phyloP scores from a whole-genome alignment of 2,113 vertebrate species.

The Notothenia coriiceps region DNA sequence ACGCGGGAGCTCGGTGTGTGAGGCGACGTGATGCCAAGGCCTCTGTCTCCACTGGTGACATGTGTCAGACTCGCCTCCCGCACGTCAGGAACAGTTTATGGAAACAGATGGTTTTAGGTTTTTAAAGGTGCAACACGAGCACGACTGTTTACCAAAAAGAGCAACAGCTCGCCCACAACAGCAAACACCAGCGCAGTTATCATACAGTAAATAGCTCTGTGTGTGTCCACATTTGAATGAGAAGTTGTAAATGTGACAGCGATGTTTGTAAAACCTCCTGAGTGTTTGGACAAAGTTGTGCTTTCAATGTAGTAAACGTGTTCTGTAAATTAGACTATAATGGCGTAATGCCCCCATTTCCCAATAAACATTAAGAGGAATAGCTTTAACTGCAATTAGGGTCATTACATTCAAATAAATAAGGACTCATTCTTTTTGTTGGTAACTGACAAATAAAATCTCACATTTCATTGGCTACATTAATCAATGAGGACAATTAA shows the following conservation, averaged over 20 bases:
- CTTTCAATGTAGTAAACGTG: conserved; percentile 21
- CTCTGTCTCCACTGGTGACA: conserved; percentile 79
- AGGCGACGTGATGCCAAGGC: conserved; percentile 73
- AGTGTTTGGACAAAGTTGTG: conserved; percentile 8
- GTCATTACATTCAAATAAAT: conserved; percentile 14
- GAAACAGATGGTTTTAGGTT: conserved; percentile 69
- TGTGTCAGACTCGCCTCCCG: conserved; percentile 76
- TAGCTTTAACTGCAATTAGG: conserved; percentile 4
- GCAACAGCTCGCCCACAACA: conserved; percentile 45
- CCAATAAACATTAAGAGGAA: conserved; percentile 32
- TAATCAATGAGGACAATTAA: not conserved
- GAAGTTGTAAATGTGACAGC: conserved; percentile 31
- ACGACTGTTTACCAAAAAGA: conserved; percentile 50
- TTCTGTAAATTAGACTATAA: conserved; percentile 27
- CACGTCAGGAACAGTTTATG: conserved; percentile 77
- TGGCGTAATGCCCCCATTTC: conserved; percentile 17
- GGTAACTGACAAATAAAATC: not conserved
- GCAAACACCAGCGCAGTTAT: conserved; percentile 45
- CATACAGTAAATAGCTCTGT: conserved; percentile 29
- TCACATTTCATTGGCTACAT: not conserved
- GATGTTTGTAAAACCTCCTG: conserved; percentile 25
- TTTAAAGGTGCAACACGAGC: conserved; percentile 64
- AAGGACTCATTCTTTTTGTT: not conserved
- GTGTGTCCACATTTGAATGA: conserved; percentile 30
- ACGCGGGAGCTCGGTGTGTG: conserved; percentile 72